Base-by-base conservation (phyloP, 1,140 invertebrate genomes). In the Eulimnadia texana region DNA sequence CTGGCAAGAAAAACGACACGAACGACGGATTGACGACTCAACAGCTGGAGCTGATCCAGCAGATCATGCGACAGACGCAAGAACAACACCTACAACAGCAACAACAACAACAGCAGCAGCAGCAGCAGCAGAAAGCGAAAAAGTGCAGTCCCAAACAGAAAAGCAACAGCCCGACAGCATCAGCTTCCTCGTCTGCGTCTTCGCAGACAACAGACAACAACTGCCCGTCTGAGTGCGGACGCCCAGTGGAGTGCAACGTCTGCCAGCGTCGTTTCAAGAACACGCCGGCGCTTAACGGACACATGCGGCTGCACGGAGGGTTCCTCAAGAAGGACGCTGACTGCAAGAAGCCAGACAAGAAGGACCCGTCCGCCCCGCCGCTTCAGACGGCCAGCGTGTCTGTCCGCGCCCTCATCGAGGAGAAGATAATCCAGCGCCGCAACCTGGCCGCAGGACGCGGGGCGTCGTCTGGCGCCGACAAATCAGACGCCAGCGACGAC, bases 181-280 rank as follows among this genome's bases (percentile, higher is more conserved):
- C 16, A n/a, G n/a, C n/a, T n/a, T n/a, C n/a, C n/a, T n/a, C n/a
- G n/a, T n/a, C n/a, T n/a, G n/a, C n/a, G n/a, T n/a, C n/a, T n/a
- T n/a, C n/a, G n/a, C n/a, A n/a, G n/a, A n/a, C n/a, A n/a, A n/a
- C 33, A 42, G 33, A 42, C 16, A 42, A 42, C 16, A 42, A 42
- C 33, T 42, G 33, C 16, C 33, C 16, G 33, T 16, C 33, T 6
- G 33, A 42, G 6, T 42, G 33, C 33, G 33, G 33, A 24, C 54
- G 77, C 70, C 90, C 88, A 24, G 91, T 94, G 23, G 88, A 93
- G 72, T 97, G 93, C 73, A 91, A 90, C 74, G 79, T 96, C 47
- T 97, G 93, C 72, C 86, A 93, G 72, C 80, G 90, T 54, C 86
- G 90, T 73, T 96, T 97, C 75, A 96, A 96, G 77, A 98, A 96